Conservation (phyloP, 1,140 invertebrate genomes). For the Chironomus striatipennis region DNA sequence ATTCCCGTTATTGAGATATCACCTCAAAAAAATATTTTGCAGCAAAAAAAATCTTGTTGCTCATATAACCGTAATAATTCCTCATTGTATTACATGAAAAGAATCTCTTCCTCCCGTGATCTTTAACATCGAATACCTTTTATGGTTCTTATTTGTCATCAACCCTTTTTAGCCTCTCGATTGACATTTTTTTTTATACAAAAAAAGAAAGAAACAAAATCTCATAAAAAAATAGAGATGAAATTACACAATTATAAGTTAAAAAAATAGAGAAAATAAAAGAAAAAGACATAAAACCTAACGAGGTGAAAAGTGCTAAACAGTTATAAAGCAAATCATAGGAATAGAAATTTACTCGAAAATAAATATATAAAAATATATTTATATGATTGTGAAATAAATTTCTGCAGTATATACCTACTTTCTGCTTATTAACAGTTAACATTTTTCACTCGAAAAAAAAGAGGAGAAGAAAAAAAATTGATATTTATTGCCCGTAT, state of each 20-base stretch:
- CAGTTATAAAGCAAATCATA: conserved; percentile 12
- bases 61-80: too few species aligned
- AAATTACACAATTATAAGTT: conserved; percentile 16
- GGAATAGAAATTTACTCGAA: neutral
- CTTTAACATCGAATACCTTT: too few species aligned
- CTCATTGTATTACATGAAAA: too few species aligned
- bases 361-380: neutral
- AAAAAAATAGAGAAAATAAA: neutral
- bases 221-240: neutral
- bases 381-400: neutral
- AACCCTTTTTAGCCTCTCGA: neutral
- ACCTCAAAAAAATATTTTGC: too few species aligned
- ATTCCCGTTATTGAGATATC: too few species aligned
- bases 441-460: neutral
- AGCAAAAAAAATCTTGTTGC: too few species aligned
- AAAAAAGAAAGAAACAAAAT: neutral
- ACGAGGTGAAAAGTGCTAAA: conserved; percentile 16
- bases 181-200: neutral
- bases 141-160: neutral
- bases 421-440: conserved; percentile 19
- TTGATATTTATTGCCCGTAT: conserved; percentile 21
- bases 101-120: too few species aligned
- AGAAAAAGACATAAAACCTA: neutral
- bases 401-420: neutral
- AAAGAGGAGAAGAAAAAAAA: conserved; percentile 5